Evolutionary conservation across 2,113 vertebrate genomes (phyloP).

Genomic region (Oceanodroma tethys): DNA sequence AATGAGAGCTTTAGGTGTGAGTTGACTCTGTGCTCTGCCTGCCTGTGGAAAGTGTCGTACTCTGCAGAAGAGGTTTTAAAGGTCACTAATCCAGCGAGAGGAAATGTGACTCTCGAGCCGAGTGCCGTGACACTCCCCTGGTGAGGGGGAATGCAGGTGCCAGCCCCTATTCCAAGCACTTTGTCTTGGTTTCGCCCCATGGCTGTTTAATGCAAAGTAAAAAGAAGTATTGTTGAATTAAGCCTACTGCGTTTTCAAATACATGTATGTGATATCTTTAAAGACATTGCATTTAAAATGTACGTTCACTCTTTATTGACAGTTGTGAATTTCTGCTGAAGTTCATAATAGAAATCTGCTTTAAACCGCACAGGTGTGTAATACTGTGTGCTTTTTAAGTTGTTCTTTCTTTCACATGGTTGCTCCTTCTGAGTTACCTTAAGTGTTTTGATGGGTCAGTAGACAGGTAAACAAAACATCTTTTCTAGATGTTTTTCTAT

Average conservation of each 20-base stretch:
- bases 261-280: fast-evolving
- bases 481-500: no score
- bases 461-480: background rate
- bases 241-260: background rate
- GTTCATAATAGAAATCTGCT: background rate
- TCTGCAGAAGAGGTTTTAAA: background rate
- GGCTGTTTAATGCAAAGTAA: background rate
- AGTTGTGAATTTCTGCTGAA: background rate
- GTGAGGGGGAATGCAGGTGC: background rate
- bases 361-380: background rate
- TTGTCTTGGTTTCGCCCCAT: background rate
- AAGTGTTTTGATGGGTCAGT: background rate
- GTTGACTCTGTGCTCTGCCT: background rate
- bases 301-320: background rate
- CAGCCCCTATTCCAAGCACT: background rate
- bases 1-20: background rate
- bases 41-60: background rate
- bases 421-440: background rate
- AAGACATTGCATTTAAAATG: background rate
- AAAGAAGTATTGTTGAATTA: background rate
- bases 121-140: background rate
- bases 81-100: background rate
- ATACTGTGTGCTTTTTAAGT: background rate
- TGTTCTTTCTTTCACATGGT: background rate
- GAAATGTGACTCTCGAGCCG: background rate